Base-by-base conservation (phyloP, 2,113 vertebrate species). In the Falcunculus frontatus region DNA sequence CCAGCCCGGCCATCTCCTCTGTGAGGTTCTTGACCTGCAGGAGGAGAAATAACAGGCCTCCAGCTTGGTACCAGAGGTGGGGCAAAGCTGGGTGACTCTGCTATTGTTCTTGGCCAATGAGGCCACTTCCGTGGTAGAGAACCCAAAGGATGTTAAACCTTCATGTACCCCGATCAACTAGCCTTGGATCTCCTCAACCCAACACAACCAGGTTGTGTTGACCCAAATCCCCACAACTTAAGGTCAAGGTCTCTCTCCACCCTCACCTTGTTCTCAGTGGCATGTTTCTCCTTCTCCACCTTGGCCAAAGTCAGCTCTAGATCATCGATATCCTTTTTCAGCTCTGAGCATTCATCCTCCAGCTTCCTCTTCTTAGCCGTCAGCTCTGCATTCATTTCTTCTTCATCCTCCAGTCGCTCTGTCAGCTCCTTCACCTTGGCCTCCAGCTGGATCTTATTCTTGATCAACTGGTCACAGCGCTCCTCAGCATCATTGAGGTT, bases 301-400 rank as follows among this genome's bases (percentile, higher is more conserved):
- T 98, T 98, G 87, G 98, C 98, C 96, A 99, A 23, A 0, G 98
- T 96, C 47, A 98, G 60, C 96, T 99, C 98, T 84, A 99, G 89
- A 90, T 99, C 98, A 23, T 99, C 98, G 3, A 99, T 99, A 65
- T 99, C 98, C 92, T 97, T 98, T 89, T 98, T 99, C 41, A 99
- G 97, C 73, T 99, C 98, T 0, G 93, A 98, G 62, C 99, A 97
- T 26, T 99, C 99, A 0, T 98, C 99, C 77, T 99, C 99, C 63
- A 99, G 97, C 78, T 99, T 99, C 19, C 99, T 98, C 91, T 99
- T 99, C 96, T 98, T 99, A 53, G 99, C 99, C 0, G 99, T 99
- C 79, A 99, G 98, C 70, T 99, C 99, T 0, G 99, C 99, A 0
- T 99, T 99, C 96, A 99, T 98, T 95, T 99, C 99, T 77, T 99